Evolutionary conservation across 2,888 invertebrate species (phyloP).

Genomic region (Cephus sareptanus): DNA sequence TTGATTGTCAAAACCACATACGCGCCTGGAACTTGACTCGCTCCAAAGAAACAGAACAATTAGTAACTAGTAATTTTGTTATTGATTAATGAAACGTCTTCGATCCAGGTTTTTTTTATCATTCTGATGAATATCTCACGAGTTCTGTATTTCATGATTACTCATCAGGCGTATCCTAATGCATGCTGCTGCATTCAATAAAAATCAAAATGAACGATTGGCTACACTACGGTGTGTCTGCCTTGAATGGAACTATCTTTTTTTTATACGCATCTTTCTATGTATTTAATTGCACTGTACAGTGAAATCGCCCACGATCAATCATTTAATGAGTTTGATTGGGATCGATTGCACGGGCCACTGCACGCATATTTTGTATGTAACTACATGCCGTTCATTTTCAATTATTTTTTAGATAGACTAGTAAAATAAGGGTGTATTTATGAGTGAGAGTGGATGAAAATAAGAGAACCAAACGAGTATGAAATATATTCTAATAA

Average conservation of each 20-base stretch:
- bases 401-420: background rate
- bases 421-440: background rate
- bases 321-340: background rate
- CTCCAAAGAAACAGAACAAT: background rate
- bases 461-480: background rate
- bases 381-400: background rate
- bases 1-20: background rate
- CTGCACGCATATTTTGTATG: conserved; percentile 3
- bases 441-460: conserved; percentile 3
- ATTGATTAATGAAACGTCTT: background rate
- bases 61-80: background rate
- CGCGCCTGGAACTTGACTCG: background rate
- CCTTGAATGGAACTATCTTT: background rate
- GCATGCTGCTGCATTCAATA: background rate
- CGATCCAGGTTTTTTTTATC: background rate
- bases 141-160: background rate
- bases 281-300: conserved; percentile 3
- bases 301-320: background rate
- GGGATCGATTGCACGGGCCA: conserved; percentile 5
- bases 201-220: background rate
- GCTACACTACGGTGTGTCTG: background rate
- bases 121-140: background rate
- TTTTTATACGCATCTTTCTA: background rate
- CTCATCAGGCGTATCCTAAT: background rate
- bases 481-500: background rate